Conservation (phyloP, 2,888 invertebrate genomes). For the Ochropleura plecta region DNA sequence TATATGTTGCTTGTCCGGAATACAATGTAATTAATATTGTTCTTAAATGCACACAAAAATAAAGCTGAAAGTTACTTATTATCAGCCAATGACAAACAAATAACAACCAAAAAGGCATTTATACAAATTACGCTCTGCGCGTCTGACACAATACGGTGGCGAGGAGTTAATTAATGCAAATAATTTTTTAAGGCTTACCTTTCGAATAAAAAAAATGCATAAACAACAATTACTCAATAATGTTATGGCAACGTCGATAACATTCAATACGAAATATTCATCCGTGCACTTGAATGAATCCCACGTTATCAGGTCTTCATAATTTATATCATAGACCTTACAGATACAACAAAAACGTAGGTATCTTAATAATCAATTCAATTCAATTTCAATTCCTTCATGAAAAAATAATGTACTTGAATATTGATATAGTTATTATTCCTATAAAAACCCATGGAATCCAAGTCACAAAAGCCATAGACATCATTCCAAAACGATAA, state of each 20-base stretch:
- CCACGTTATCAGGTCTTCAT: slow-evolving; percentile 2
- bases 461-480: slow-evolving; percentile 28
- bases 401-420: neutral
- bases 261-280: neutral
- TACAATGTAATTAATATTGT: too few relatives aligned
- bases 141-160: neutral
- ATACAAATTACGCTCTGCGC: neutral
- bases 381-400: neutral
- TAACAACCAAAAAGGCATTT: neutral
- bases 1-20: too few relatives aligned
- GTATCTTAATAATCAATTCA: neutral
- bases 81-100: neutral
- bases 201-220: neutral
- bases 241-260: neutral
- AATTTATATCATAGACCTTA: neutral
- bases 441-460: slow-evolving; percentile 25
- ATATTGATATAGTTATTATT: neutral
- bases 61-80: neutral
- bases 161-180: neutral
- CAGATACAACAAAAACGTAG: neutral
- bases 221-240: neutral
- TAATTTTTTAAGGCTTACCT: neutral
- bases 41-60: neutral
- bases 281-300: neutral
- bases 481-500: neutral